Conservation (phyloP, 2,888 invertebrate genomes). For the Drosophila parthenogenetica region DNA sequence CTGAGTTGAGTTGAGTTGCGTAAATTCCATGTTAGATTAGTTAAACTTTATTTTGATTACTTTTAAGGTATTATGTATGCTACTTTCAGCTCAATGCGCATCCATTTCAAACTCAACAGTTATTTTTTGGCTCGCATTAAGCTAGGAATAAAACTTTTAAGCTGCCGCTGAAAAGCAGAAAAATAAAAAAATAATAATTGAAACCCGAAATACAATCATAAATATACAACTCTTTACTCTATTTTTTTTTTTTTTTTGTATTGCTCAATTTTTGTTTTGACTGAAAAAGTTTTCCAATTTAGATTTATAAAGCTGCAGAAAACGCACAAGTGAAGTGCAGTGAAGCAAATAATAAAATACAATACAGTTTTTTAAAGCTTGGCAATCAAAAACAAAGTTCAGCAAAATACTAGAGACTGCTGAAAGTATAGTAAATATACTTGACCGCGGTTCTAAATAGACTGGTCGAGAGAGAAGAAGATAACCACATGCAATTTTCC, state of each 20-base stretch:
- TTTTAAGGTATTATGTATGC: neutral
- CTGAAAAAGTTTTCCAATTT: constrained; percentile 73
- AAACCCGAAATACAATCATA: constrained; percentile 34
- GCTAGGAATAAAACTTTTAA: constrained; percentile 42
- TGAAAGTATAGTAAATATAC: constrained; percentile 14
- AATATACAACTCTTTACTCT: constrained; percentile 14
- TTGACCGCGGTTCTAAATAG: constrained; percentile 23
- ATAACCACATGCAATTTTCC: constrained; percentile 41
- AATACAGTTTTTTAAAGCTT: constrained; percentile 18
- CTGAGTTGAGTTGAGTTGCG: no score
- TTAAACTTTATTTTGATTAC: constrained; percentile 2
- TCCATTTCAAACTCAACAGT: constrained; percentile 5
- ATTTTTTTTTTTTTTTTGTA: neutral
- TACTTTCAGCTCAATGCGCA: constrained; percentile 3
- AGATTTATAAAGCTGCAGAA: constrained; percentile 57
- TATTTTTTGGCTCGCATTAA: constrained; percentile 13
- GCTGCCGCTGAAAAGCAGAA: constrained; percentile 11
- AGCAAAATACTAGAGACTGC: neutral
- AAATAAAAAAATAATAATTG: constrained; percentile 2
- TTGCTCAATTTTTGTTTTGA: constrained; percentile 5
- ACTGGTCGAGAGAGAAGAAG: constrained; percentile 1
- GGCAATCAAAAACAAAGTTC: constrained; percentile 4
- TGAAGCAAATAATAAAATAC: constrained; percentile 21
- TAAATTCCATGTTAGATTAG: constrained; percentile 7
- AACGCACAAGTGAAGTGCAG: constrained; percentile 27